Evolutionary conservation across 2,797 vertebrate species (phyloP).

Genomic region (Novumbra hubbsi): DNA sequence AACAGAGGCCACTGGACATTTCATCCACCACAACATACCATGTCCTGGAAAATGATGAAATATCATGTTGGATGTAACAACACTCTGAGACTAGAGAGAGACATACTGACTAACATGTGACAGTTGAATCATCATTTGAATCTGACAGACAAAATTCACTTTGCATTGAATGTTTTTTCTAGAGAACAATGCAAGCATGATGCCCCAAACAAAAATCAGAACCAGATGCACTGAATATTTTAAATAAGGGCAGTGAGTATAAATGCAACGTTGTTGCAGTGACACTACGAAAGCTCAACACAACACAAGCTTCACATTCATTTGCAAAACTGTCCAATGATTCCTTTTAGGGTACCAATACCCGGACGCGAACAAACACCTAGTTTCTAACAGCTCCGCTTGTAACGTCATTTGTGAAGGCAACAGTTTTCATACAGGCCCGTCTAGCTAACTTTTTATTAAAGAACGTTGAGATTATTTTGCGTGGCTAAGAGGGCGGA

Average conservation of each 20-base stretch:
- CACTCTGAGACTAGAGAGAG: neutral
- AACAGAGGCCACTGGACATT: neutral
- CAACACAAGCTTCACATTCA: neutral
- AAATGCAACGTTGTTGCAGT: neutral
- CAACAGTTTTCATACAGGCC: no score
- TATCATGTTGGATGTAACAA: neutral
- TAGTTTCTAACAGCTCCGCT: neutral
- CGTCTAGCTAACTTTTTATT: neutral
- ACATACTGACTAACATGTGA: neutral
- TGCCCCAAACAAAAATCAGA: neutral
- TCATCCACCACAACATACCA: neutral
- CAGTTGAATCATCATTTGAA: neutral
- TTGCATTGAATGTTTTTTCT: neutral
- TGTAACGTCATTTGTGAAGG: no score
- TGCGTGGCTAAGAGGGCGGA: neutral
- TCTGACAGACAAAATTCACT: neutral
- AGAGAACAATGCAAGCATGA: neutral
- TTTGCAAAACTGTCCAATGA: constrained; percentile 2
- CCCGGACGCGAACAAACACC: neutral
- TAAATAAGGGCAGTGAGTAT: neutral
- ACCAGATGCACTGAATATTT: neutral
- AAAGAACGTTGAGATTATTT: neutral
- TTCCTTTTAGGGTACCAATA: constrained; percentile 1
- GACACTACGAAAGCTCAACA: neutral
- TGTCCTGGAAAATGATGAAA: neutral